Conservation (phyloP, 1,140 invertebrate species). For the Dreissena rostriformis region DNA sequence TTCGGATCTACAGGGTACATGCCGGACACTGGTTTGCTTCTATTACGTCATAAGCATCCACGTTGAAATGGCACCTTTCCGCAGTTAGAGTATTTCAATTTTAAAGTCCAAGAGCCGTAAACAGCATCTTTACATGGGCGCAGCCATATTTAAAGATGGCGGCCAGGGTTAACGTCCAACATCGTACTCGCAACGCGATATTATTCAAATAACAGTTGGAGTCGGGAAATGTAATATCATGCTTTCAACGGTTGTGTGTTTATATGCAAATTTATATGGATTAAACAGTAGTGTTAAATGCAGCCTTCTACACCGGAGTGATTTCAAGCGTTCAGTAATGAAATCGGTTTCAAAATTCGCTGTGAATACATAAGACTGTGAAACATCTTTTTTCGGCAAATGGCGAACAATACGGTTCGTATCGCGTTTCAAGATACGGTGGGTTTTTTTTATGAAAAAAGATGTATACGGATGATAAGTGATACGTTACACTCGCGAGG, state of each 20-base stretch:
- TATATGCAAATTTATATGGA: conserved; percentile 20
- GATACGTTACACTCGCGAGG: conserved; percentile 38
- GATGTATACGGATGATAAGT: conserved; percentile 33
- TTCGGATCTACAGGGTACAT: conserved; percentile 71
- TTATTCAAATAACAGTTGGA: not conserved
- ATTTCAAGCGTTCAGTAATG: conserved; percentile 14
- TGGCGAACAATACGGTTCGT: conserved; percentile 29
- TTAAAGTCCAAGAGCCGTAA: no score
- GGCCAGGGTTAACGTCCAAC: not conserved
- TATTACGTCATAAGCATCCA: no score
- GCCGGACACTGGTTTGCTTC: conserved; percentile 32
- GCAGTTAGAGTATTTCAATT: conserved; percentile 2
- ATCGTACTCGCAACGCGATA: not conserved
- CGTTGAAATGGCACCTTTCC: no score
- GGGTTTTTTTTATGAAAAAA: conserved; percentile 28
- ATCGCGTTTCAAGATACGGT: conserved; percentile 37
- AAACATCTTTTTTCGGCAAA: no score
- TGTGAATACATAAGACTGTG: not conserved
- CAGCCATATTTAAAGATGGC: conserved; percentile 55
- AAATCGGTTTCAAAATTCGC: not conserved
- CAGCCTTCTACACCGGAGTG: not conserved
- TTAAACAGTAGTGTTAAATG: conserved; percentile 30
- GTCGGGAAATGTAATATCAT: not conserved
- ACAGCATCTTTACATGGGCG: conserved; percentile 13
- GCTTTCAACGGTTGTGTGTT: not conserved